A percentile compares a stretch with the other conserved stretches of the same genome.
Conservation (phyloP, 2,888 invertebrate genomes). For the Eilema depressum region DNA sequence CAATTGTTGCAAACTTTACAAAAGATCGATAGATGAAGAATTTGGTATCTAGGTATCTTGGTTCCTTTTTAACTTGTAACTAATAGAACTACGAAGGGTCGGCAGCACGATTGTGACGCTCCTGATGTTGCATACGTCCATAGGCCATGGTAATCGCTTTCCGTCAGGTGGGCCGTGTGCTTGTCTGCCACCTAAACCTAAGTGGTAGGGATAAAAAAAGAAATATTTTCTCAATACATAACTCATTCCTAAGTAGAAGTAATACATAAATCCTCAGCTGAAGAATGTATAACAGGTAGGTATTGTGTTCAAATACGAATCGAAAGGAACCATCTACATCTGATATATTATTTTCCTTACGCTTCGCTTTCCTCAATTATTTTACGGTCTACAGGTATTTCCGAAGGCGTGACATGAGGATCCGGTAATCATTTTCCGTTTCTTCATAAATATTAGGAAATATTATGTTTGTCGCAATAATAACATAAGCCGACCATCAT, state of each 20-base stretch:
- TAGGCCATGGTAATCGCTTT: too few relatives aligned
- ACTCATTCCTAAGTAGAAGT: background rate
- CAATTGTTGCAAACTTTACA: too few relatives aligned
- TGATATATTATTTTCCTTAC: conserved; percentile 39
- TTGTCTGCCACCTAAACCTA: too few relatives aligned
- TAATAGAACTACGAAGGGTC: too few relatives aligned
- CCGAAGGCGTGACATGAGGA: conserved; percentile 31
- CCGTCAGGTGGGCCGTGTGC: too few relatives aligned
- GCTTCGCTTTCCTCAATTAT: conserved; percentile 43
- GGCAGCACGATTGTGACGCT: too few relatives aligned
- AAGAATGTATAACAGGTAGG: conserved; percentile 20
- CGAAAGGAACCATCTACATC: conserved; percentile 30
- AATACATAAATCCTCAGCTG: background rate
- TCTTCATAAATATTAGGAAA: conserved; percentile 21
- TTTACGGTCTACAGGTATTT: conserved; percentile 35
- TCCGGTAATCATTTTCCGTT: conserved; percentile 26
- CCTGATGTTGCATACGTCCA: too few relatives aligned
- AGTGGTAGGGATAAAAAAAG: too few relatives aligned
- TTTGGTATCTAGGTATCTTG: too few relatives aligned
- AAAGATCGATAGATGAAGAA: too few relatives aligned
- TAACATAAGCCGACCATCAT: background rate
- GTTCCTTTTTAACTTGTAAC: background rate
- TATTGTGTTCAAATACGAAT: conserved; percentile 28
- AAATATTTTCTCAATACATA: background rate
- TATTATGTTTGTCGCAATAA: background rate